Evolutionary conservation across 2,113 vertebrate genomes (phyloP).

Genomic region (Lagenorhynchus albirostris): DNA sequence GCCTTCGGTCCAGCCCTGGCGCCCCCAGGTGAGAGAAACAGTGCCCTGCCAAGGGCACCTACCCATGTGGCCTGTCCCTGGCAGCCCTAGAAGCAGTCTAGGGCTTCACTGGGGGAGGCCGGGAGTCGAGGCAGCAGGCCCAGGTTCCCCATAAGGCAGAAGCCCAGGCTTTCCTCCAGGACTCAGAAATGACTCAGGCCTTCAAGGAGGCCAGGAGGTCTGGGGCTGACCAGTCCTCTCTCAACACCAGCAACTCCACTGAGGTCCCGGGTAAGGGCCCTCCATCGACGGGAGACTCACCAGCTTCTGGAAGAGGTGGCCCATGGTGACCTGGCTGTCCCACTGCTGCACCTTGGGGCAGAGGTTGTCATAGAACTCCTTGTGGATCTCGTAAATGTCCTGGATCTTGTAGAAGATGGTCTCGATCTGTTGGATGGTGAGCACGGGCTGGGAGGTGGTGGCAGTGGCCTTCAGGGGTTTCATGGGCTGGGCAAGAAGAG

Average conservation of each 20-base stretch:
- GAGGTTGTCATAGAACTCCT: conserved; percentile 95
- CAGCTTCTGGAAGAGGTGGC: conserved; percentile 98
- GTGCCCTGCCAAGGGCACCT: background rate
- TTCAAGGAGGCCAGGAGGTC: conserved; percentile 20
- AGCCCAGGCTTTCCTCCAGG: background rate
- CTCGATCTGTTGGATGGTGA: conserved; percentile 95
- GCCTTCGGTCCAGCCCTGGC: background rate
- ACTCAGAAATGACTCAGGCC: background rate
- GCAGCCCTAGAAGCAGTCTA: background rate
- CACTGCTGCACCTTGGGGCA: conserved; percentile 95
- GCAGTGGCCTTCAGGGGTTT: conserved; percentile 95
- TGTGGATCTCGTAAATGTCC: conserved; percentile 97
- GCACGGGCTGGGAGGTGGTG: conserved; percentile 96
- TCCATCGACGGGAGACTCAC: conserved; percentile 77
- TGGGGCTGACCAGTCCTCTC: conserved; percentile 88
- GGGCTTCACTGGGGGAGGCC: background rate
- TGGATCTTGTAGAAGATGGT: conserved; percentile 99
- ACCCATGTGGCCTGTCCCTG: accelerated
- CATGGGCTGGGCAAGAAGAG: conserved; percentile 88
- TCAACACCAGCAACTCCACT: background rate
- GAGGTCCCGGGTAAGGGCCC: background rate
- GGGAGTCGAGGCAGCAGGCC: background rate
- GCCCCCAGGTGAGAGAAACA: background rate
- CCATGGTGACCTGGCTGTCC: conserved; percentile 95
- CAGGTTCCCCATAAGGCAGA: background rate